A percentile compares a stretch with the other conserved stretches of the same genome.
Conservation (phyloP, 92 coral and sea anemone species). For the Bergia sp. region DNA sequence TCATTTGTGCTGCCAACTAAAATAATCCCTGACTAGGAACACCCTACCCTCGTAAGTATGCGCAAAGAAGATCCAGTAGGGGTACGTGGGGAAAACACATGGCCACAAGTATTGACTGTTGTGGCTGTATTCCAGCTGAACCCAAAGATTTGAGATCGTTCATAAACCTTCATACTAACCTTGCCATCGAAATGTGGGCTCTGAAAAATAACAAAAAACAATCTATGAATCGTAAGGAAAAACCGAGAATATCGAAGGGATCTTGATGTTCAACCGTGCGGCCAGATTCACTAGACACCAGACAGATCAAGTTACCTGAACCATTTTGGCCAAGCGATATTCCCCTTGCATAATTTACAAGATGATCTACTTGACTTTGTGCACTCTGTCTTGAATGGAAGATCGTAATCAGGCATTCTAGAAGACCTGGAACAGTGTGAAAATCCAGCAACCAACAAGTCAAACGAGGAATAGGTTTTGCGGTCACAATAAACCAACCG, state of each 20-base stretch:
- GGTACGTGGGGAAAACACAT: background rate
- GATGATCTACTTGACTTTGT: conserved; percentile 93
- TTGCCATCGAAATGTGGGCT: conserved; percentile 98
- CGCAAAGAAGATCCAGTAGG: background rate
- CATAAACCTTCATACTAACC: conserved; percentile 56
- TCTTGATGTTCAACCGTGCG: background rate
- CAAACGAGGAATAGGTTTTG: too few species aligned
- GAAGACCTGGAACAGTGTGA: background rate
- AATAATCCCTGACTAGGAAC: too few species aligned
- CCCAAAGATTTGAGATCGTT: background rate
- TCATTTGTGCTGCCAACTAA: too few species aligned
- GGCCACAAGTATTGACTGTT: too few species aligned
- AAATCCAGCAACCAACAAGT: background rate
- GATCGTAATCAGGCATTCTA: conserved; percentile 71
- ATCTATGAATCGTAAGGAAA: background rate
- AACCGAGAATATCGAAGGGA: background rate
- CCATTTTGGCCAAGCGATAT: conserved; percentile 95
- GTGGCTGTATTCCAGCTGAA: background rate
- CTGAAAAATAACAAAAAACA: conserved; percentile 65
- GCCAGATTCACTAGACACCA: too few species aligned
- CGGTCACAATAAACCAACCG: too few species aligned
- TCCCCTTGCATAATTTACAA: conserved; percentile 87
- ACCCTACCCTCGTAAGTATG: too few species aligned
- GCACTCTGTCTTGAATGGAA: conserved; percentile 88
- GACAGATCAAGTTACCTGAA: conserved; percentile 70